Evolutionary conservation across 1,140 invertebrate genomes (phyloP).

Genomic region (Penaeus chinensis): DNA sequence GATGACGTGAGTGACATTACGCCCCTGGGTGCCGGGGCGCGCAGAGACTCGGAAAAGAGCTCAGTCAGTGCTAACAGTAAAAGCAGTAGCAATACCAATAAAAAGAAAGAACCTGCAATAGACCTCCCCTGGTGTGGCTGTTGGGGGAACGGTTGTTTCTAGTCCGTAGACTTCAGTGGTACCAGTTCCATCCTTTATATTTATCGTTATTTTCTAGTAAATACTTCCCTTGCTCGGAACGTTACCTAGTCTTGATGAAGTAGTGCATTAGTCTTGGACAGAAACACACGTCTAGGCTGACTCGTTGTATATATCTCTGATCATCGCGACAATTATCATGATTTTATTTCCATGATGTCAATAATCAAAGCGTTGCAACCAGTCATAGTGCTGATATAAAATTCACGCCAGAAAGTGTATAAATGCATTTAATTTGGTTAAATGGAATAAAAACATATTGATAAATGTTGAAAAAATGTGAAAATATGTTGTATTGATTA

Average conservation of each 20-base stretch:
- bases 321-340: constrained; percentile 50
- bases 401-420: not conserved
- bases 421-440: not conserved
- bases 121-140: constrained; percentile 89
- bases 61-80: constrained; percentile 63
- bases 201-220: constrained; percentile 53
- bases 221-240: constrained; percentile 46
- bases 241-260: constrained; percentile 56
- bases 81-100: constrained; percentile 56
- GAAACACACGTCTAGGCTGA: constrained; percentile 56
- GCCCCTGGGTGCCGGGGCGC: constrained; percentile 57
- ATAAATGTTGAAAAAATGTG: too few relatives aligned
- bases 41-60: constrained; percentile 63
- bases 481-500: too few relatives aligned
- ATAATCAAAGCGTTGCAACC: constrained; percentile 51
- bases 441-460: too few relatives aligned
- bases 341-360: constrained; percentile 46
- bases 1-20: constrained; percentile 63
- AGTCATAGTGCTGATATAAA: constrained; percentile 32
- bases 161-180: constrained; percentile 55
- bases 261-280: constrained; percentile 55
- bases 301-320: constrained; percentile 52
- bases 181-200: constrained; percentile 60
- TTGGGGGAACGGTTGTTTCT: constrained; percentile 87
- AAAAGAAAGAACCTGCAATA: constrained; percentile 61